A percentile compares a stretch with the other conserved stretches of the same genome.
phyloP scores from a whole-genome alignment of 2,888 invertebrate genomes.

The Mimachlamys varia region DNA sequence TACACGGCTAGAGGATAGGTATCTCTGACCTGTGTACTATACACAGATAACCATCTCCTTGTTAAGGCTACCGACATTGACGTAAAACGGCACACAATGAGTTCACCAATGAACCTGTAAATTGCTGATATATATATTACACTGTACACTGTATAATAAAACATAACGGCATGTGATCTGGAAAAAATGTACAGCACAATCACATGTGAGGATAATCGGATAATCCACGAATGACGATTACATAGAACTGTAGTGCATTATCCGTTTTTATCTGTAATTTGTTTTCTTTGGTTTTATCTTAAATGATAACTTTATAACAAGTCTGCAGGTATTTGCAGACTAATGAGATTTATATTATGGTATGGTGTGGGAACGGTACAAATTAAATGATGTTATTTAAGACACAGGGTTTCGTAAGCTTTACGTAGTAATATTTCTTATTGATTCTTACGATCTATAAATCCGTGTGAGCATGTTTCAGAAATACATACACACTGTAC shows the following conservation, averaged over 20 bases:
- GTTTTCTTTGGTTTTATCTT: background rate
- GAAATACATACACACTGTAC: background rate
- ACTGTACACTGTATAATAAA: background rate
- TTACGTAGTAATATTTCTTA: background rate
- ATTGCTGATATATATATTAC: constrained; percentile 16
- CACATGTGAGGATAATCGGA: background rate
- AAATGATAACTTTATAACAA: background rate
- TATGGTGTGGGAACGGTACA: background rate
- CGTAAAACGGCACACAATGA: background rate
- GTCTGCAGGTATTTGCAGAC: background rate
- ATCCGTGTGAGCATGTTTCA: background rate
- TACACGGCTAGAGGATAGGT: background rate
- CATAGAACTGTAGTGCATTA: background rate
- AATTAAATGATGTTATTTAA: background rate
- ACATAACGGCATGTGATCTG: background rate
- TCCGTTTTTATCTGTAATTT: background rate
- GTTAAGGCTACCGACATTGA: background rate
- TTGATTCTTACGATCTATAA: background rate
- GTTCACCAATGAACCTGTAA: background rate
- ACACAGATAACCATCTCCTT: background rate
- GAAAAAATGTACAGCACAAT: background rate
- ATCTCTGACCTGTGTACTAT: background rate
- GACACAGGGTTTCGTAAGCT: background rate
- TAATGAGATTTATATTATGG: background rate
- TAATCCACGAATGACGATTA: background rate